Conservation (phyloP, 2,888 invertebrate genomes). For the Microplitis manilae region DNA sequence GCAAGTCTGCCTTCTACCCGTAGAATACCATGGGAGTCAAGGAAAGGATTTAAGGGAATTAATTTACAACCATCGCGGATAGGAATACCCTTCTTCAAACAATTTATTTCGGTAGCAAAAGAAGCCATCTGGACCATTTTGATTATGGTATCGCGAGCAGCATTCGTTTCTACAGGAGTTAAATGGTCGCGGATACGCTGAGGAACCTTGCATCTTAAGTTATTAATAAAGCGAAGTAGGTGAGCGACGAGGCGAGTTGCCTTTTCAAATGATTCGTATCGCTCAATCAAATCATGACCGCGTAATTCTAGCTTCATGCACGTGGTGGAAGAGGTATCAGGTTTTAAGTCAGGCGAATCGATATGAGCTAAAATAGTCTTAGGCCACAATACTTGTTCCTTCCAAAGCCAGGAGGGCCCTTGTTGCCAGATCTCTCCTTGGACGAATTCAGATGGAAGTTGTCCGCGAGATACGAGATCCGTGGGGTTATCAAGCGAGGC, state of each 20-base stretch:
- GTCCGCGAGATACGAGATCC: too few relatives aligned
- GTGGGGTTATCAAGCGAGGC: slow-evolving; percentile 30
- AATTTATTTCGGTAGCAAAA: slow-evolving; percentile 5
- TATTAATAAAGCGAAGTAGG: not conserved
- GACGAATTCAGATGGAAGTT: slow-evolving; percentile 24
- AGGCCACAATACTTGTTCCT: too few relatives aligned
- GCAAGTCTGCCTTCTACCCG: slow-evolving; percentile 39
- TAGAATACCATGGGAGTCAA: slow-evolving; percentile 28
- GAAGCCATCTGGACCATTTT: slow-evolving; percentile 9
- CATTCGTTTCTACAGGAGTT: not conserved
- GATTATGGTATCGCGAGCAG: not conserved
- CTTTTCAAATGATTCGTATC: not conserved
- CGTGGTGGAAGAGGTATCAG: too few relatives aligned
- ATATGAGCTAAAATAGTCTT: too few relatives aligned
- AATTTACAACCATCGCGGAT: slow-evolving; percentile 10
- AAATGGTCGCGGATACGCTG: not conserved
- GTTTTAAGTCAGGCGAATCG: too few relatives aligned
- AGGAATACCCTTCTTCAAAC: slow-evolving; percentile 9
- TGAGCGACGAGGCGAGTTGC: not conserved
- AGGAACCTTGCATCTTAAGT: not conserved
- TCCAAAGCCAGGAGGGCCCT: slow-evolving; percentile 22
- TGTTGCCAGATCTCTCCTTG: slow-evolving; percentile 3
- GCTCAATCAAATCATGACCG: not conserved
- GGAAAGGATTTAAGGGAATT: slow-evolving; percentile 27
- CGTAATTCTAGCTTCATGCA: too few relatives aligned